A percentile compares a stretch with the other conserved stretches of the same genome.
Evolutionary conservation across 1,140 invertebrate species (phyloP).

Genomic region (Aphelenchoides besseyi): DNA sequence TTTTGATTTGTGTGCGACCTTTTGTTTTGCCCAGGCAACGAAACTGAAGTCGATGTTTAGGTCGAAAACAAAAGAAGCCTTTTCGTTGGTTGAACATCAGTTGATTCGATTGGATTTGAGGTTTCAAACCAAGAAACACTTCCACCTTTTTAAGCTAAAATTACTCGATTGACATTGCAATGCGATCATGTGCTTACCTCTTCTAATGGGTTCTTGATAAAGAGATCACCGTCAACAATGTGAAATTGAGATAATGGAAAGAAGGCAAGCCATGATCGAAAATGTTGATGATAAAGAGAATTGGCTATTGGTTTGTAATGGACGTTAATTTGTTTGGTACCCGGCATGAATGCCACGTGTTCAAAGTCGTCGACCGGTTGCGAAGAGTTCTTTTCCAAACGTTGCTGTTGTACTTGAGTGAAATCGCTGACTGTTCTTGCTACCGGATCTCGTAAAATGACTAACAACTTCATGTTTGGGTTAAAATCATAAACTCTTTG

Average conservation of each 20-base stretch:
- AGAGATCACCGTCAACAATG: slow-evolving; percentile 53
- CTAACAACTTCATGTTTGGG: slow-evolving; percentile 53
- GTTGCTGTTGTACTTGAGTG: slow-evolving; percentile 49
- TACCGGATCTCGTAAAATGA: slow-evolving; percentile 57
- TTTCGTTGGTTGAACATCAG: slow-evolving; percentile 62
- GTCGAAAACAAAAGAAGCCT: slow-evolving; percentile 65
- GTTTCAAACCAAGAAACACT: slow-evolving; percentile 40
- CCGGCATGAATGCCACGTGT: slow-evolving; percentile 39
- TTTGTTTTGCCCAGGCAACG: slow-evolving; percentile 49
- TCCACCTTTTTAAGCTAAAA: slow-evolving; percentile 53
- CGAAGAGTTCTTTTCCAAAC: not conserved
- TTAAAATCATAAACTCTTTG: slow-evolving; percentile 50
- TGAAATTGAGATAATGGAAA: slow-evolving; percentile 44
- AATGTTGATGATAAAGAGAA: slow-evolving; percentile 51
- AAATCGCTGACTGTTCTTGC: slow-evolving; percentile 54
- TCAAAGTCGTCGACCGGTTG: slow-evolving; percentile 43
- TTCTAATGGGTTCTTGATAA: slow-evolving; percentile 44
- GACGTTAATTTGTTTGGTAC: slow-evolving; percentile 32
- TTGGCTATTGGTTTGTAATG: slow-evolving; percentile 54
- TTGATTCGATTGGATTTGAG: slow-evolving; percentile 37
- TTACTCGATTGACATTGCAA: not conserved
- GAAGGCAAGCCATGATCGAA: slow-evolving; percentile 48
- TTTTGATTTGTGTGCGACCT: slow-evolving; percentile 36
- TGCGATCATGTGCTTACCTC: slow-evolving; percentile 32
- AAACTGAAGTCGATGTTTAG: slow-evolving; percentile 25